Evolutionary conservation across 2,113 vertebrate species (phyloP).

Genomic region (Neodontobutis hainanensis): DNA sequence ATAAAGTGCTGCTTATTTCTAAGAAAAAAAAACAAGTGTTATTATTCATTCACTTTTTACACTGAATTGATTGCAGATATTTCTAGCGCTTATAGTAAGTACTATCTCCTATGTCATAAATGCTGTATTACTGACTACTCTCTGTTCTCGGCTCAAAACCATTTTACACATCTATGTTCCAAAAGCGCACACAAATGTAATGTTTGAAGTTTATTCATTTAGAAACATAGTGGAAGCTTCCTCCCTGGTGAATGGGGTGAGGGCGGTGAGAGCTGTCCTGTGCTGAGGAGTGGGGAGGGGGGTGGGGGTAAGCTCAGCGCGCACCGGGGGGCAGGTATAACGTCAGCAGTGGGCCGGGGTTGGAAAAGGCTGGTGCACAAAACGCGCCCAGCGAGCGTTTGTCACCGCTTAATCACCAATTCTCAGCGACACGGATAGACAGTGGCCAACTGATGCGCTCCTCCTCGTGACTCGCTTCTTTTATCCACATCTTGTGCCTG

Average conservation of each 20-base stretch:
- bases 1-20: too few relatives aligned
- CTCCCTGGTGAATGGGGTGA: neutral
- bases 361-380: slow-evolving; percentile 15
- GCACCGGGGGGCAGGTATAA: slow-evolving; percentile 60
- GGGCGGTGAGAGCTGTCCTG: slow-evolving; percentile 53
- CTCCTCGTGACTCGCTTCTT: slow-evolving; percentile 35
- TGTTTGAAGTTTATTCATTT: neutral
- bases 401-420: slow-evolving; percentile 20
- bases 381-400: slow-evolving; percentile 45
- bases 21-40: too few relatives aligned
- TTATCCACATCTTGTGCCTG: slow-evolving; percentile 21
- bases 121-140: neutral
- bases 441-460: slow-evolving; percentile 39
- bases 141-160: neutral
- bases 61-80: neutral
- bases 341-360: slow-evolving; percentile 62
- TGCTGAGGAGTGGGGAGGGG: slow-evolving; percentile 29
- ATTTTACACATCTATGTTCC: neutral
- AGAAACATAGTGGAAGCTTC: neutral
- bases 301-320: slow-evolving; percentile 62
- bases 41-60: too few relatives aligned
- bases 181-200: slow-evolving; percentile 1
- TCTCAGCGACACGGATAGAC: slow-evolving; percentile 12
- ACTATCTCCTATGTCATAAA: slow-evolving; percentile 5
- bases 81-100: neutral